These are phyloP conservation scores for Variabilichromis moorii DNA, from an alignment of 2,113 vertebrate genomes.

Conservation along the genomic window DNA sequence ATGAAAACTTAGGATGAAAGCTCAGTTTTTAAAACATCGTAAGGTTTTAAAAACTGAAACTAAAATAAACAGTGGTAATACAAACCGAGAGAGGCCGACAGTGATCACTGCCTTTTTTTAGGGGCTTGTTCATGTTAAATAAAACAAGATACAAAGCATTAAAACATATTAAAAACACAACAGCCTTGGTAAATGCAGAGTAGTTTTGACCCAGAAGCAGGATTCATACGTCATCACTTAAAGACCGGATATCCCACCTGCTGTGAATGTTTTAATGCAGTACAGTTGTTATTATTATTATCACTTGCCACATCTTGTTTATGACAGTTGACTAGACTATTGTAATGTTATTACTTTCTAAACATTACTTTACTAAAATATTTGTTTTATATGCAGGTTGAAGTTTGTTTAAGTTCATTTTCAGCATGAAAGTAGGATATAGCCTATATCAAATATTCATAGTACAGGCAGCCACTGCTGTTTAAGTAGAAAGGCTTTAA, in stretches of 20 bases:
- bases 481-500: neutral
- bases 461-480: neutral
- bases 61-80: neutral
- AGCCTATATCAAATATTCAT: neutral
- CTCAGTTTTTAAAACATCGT: neutral
- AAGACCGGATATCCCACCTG: neutral
- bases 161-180: neutral
- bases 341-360: neutral
- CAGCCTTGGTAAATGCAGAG: neutral
- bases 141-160: neutral
- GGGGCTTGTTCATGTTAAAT: neutral
- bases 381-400: neutral
- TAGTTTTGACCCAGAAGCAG: neutral
- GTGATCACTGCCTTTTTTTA: neutral
- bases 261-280: neutral
- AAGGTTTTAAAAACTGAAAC: neutral
- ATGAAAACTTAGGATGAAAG: neutral
- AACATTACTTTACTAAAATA: no score
- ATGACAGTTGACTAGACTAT: neutral
- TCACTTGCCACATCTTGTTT: neutral
- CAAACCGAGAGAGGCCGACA: neutral
- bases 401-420: neutral
- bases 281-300: neutral
- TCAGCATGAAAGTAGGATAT: neutral
- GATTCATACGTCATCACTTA: neutral